These are phyloP conservation scores for Dendrocincla fuliginosa DNA, from an alignment of 2,797 vertebrate genomes.

Conservation along the genomic window DNA sequence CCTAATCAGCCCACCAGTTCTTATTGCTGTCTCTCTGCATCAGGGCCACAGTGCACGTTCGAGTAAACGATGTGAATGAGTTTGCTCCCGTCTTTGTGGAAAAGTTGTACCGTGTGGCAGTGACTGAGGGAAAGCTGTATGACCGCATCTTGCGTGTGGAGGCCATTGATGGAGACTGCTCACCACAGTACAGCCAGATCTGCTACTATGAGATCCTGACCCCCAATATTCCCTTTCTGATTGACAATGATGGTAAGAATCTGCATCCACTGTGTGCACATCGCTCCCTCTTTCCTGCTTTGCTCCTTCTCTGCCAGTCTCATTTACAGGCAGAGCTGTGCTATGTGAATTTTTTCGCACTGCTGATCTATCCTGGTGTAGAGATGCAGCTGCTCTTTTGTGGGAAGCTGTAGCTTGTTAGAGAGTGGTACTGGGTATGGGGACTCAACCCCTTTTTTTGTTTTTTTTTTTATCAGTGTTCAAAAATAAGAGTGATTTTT, in stretches of 20 bases:
- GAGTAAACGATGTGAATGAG: conserved; percentile 97
- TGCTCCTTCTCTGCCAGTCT: not conserved
- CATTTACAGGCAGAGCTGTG: not conserved
- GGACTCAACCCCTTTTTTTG: not conserved
- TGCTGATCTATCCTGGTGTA: not conserved
- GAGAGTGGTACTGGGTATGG: not conserved
- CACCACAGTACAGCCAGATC: conserved; percentile 98
- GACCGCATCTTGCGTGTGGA: conserved; percentile 93
- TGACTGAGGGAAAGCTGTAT: conserved; percentile 93
- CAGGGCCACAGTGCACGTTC: conserved; percentile 95
- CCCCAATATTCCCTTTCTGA: conserved; percentile 94
- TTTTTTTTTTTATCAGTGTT: not conserved
- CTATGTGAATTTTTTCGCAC: not conserved
- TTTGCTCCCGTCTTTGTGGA: conserved; percentile 97
- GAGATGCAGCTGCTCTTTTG: not conserved
- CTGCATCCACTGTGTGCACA: fast-evolving
- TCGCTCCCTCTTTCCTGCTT: not conserved
- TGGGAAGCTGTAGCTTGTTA: not conserved
- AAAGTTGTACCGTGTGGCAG: conserved; percentile 89
- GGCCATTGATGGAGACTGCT: conserved; percentile 97
- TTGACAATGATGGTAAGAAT: conserved; percentile 93
- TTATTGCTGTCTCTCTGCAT: not conserved
- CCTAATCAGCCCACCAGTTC: not conserved
- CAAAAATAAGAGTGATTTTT: not conserved
- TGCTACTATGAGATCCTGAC: conserved; percentile 99